Evolutionary conservation across 2,797 vertebrate species (phyloP).

Genomic region (Chaenodraco wilsoni): DNA sequence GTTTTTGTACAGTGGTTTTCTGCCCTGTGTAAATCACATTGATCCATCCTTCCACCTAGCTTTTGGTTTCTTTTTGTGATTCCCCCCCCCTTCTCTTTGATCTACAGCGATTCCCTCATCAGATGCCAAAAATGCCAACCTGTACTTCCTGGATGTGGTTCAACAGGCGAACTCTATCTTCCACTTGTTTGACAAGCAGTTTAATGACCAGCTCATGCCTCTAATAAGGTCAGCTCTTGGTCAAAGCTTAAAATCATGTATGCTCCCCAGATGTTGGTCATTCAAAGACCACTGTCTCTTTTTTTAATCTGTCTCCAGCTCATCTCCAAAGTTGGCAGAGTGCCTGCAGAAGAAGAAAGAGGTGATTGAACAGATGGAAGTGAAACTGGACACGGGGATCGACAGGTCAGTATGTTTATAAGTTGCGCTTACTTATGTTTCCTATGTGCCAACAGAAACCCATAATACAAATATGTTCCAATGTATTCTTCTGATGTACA

Average conservation of each 20-base stretch:
- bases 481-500: conserved; percentile 60
- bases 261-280: background rate
- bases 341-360: conserved; percentile 99
- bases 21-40: conserved; percentile 18
- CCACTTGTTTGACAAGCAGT: conserved; percentile 99
- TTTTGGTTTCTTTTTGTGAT: conserved; percentile 9
- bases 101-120: conserved; percentile 94
- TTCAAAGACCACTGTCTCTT: background rate
- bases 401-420: conserved; percentile 87
- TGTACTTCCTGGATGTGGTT: conserved; percentile 98
- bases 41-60: conserved; percentile 26
- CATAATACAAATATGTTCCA: background rate
- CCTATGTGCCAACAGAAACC: background rate
- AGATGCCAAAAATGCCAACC: conserved; percentile 96
- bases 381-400: conserved; percentile 97
- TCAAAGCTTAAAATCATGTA: conserved; percentile 4
- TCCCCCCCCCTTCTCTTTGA: conserved; percentile 39
- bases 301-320: conserved; percentile 78
- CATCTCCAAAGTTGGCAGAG: conserved; percentile 97
- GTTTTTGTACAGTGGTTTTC: conserved; percentile 10
- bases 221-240: conserved; percentile 90
- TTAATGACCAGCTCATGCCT: conserved; percentile 99
- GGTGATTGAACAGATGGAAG: conserved; percentile 99
- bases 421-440: conserved; percentile 1
- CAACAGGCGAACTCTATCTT: conserved; percentile 99